Evolutionary conservation across 2,797 vertebrate genomes (phyloP).

Genomic region (Aeoliscus strigatus): DNA sequence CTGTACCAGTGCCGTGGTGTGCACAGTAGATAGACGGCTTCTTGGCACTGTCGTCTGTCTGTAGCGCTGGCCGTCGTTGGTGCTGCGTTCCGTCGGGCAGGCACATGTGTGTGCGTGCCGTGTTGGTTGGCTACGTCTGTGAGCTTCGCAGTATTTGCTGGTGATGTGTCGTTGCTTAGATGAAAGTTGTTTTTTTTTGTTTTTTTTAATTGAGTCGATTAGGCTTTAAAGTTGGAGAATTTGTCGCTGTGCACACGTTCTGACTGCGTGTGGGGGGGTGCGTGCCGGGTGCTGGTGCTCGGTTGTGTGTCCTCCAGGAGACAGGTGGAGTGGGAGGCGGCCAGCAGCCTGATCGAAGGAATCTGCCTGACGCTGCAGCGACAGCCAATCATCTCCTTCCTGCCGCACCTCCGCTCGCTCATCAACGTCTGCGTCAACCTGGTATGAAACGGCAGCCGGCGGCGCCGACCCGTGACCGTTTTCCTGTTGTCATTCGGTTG

Average conservation of each 20-base stretch:
- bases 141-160: slow-evolving; percentile 51
- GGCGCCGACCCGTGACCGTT: no score
- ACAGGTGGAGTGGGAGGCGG: slow-evolving; percentile 99
- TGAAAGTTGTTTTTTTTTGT: slow-evolving; percentile 1
- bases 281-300: slow-evolving; percentile 14
- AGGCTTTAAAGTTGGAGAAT: no score
- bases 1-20: slow-evolving; percentile 61
- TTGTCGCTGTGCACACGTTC: background rate
- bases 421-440: slow-evolving; percentile 99
- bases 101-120: no score
- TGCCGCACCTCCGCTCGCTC: slow-evolving; percentile 96
- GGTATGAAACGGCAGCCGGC: slow-evolving; percentile 69
- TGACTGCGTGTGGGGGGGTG: slow-evolving; percentile 8
- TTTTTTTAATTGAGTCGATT: no score
- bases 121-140: slow-evolving; percentile 51
- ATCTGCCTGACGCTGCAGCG: slow-evolving; percentile 99
- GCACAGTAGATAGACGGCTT: slow-evolving; percentile 60
- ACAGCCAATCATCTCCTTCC: slow-evolving; percentile 99
- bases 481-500: slow-evolving; percentile 29
- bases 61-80: slow-evolving; percentile 52
- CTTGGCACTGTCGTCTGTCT: slow-evolving; percentile 57
- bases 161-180: slow-evolving; percentile 9
- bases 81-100: no score
- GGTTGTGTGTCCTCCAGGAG: slow-evolving; percentile 78
- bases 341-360: slow-evolving; percentile 98